phyloP scores from a whole-genome alignment of 2,888 invertebrate species.

The Leptopilina drosophilae region DNA sequence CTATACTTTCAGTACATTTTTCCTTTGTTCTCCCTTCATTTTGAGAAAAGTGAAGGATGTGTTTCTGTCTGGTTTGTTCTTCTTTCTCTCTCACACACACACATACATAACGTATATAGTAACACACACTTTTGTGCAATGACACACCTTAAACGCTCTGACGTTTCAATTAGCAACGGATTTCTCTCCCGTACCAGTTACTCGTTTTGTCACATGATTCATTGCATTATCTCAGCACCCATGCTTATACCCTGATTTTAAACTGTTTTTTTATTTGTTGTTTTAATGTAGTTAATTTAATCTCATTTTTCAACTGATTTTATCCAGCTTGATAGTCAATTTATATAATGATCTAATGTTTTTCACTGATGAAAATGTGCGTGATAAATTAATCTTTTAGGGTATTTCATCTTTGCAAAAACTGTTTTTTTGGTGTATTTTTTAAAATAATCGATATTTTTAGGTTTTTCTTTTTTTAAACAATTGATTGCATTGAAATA shows the following conservation, averaged over 20 bases:
- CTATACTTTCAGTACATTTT: neutral
- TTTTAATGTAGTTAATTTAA: neutral
- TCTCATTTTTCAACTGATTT: neutral
- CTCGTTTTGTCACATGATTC: constrained; percentile 26
- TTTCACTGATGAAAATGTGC: neutral
- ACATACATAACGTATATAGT: too few species aligned
- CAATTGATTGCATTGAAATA: too few species aligned
- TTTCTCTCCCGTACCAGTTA: constrained; percentile 26
- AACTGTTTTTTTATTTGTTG: neutral
- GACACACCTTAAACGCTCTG: constrained; percentile 27
- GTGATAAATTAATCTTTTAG: constrained; percentile 8
- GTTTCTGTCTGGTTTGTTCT: too few species aligned
- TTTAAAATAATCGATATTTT: too few species aligned
- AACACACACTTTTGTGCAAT: constrained; percentile 12
- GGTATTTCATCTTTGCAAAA: neutral
- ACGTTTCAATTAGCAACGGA: constrained; percentile 35
- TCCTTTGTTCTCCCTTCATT: constrained; percentile 11
- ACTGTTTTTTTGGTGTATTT: neutral
- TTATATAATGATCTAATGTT: constrained; percentile 18
- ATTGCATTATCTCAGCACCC: constrained; percentile 30
- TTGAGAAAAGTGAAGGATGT: neutral
- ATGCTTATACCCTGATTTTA: neutral
- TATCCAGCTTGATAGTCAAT: neutral
- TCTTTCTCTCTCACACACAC: too few species aligned
- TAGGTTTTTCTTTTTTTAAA: too few species aligned